These are phyloP conservation scores for Pagetopsis macropterus DNA, from an alignment of 2,797 vertebrate species.

Conservation along the genomic window DNA sequence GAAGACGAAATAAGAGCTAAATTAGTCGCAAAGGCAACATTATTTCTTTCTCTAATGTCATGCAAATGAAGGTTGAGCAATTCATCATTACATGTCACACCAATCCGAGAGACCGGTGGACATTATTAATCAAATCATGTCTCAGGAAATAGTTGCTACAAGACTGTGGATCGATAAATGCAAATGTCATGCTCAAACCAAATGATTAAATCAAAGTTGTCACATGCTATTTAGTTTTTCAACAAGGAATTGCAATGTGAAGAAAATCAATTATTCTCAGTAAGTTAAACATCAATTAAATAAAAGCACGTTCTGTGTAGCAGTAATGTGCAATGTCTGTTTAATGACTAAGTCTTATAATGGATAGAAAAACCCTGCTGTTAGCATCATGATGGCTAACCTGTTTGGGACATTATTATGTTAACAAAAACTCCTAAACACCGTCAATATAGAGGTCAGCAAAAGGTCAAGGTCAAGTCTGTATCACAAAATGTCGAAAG, in stretches of 20 bases:
- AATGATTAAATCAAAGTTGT: slow-evolving; percentile 13
- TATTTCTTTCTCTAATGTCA: slow-evolving; percentile 28
- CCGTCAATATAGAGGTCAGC: background rate
- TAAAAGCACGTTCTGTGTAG: too few relatives aligned
- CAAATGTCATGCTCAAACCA: slow-evolving; percentile 6
- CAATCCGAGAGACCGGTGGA: slow-evolving; percentile 7
- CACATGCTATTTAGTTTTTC: slow-evolving; percentile 6
- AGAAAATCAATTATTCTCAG: too few relatives aligned
- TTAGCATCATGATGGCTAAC: background rate
- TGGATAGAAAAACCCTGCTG: too few relatives aligned
- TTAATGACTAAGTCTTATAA: too few relatives aligned
- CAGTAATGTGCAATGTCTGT: too few relatives aligned
- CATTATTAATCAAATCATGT: slow-evolving; percentile 23
- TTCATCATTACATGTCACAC: slow-evolving; percentile 2
- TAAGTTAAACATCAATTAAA: too few relatives aligned
- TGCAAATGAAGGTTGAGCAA: slow-evolving; percentile 17
- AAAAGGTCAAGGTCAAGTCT: too few relatives aligned
- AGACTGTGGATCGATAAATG: slow-evolving; percentile 2
- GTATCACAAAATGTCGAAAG: too few relatives aligned
- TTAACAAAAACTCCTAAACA: background rate
- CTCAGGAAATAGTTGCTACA: slow-evolving; percentile 6
- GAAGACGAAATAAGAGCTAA: slow-evolving; percentile 9
- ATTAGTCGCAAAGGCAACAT: background rate
- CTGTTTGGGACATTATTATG: background rate
- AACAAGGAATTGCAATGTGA: too few relatives aligned